A percentile compares a stretch with the other conserved stretches of the same genome.
These are phyloP conservation scores for Bos taurus DNA, from an alignment of 2,113 vertebrate species.

Conservation along the genomic window DNA sequence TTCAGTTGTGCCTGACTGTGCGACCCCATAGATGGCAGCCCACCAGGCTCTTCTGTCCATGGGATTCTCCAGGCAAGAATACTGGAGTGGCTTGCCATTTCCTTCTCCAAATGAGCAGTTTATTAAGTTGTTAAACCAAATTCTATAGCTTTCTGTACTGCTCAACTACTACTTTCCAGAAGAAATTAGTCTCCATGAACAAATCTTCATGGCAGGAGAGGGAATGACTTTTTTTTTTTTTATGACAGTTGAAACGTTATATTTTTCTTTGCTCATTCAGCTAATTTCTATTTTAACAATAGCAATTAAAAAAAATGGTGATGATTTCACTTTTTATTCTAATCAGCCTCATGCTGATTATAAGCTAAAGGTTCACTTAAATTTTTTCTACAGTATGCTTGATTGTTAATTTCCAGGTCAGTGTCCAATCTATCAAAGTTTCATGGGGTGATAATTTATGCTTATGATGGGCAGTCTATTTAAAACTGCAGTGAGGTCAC, in stretches of 20 bases:
- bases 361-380: constrained; percentile 47
- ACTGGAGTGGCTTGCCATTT: neutral
- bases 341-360: constrained; percentile 67
- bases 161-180: neutral
- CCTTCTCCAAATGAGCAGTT: neutral
- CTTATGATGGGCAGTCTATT: constrained; percentile 66
- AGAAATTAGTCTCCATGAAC: neutral
- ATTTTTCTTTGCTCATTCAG: constrained; percentile 1
- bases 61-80: neutral
- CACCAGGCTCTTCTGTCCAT: neutral
- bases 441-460: constrained; percentile 68
- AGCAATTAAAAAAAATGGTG: constrained; percentile 36
- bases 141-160: neutral
- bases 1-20: neutral
- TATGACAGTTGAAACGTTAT: neutral
- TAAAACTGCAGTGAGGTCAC: constrained; percentile 51
- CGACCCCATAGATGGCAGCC: neutral
- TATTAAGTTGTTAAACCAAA: neutral
- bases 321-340: constrained; percentile 16
- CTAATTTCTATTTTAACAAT: constrained; percentile 63
- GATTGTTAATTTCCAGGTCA: constrained; percentile 72
- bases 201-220: neutral
- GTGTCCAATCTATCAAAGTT: constrained; percentile 33
- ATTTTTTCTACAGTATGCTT: constrained; percentile 12
- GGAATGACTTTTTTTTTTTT: constrained; percentile 7